Base-by-base conservation (phyloP, 2,888 invertebrate genomes). In the Smittia aterrima region DNA sequence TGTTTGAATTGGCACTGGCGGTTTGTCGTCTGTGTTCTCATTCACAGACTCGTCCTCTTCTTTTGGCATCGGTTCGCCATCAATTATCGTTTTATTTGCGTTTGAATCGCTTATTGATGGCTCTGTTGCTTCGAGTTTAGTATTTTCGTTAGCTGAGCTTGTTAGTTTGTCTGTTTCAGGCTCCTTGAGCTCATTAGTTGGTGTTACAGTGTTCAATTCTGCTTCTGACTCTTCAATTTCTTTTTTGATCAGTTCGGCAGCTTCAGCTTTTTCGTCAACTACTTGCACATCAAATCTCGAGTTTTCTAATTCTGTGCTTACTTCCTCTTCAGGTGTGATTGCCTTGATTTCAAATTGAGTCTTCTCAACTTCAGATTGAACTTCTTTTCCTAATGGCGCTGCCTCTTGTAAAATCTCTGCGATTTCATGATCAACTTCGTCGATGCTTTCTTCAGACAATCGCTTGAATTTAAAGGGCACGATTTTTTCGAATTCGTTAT, bases 1-100 rank as follows among this genome's bases (percentile, higher is more conserved):
- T 72, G 92, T 92, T 82, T 90, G 89, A 78, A 90, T 85, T 76
- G 92, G 92, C 78, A 90, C 86, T 77, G 88, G 88, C 77, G 92
- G 91, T 76, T 66, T 72, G 4, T 72, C 54, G 9, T 22, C 47
- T 13, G 16, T 82, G 11, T 80, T 13, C 13, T 47, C 16, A 6
- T 32, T 32, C 32, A 9, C 32, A 32, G 32, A 32, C 16, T 47
- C 47, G n/a, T 64, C 32, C 27, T 80, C 80, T 76, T 81, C 79
- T 13, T 79, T 80, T 11, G 80, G 80, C 16, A 81, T 77, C 66
- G 79, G 78, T 66, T 80, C 79, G 22, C 79, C 79, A 75, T 81
- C 81, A 66, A 79, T 78, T 66, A 79, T 79, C 47, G 40, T 64
- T 54, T 32, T 72, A 4, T 75, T 75, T 25, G 41, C 7, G 24